Evolutionary conservation across 2,888 invertebrate species (phyloP), one percentile per base, ranked within the genome.

Genomic region (Myopa testacea): DNA sequence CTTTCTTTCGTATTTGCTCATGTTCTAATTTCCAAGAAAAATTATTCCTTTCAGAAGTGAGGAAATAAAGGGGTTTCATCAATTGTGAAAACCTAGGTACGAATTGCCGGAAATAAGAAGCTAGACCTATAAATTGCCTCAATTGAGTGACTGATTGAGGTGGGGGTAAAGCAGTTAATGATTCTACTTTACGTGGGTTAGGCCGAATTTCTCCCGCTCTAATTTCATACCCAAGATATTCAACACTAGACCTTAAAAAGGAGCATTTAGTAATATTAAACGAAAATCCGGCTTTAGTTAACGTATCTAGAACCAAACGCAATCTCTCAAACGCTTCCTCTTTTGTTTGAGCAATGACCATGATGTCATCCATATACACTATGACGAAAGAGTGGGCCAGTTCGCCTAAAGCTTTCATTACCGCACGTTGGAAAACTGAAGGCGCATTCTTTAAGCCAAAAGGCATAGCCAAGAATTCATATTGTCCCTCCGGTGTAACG

Each of bases 311-410:
- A 26, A 80, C 78, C 34, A 52, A 65, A 52, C 45, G 34, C n/a
- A 80, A 58, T 62, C 79, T 79, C 26, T 76, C 78, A 12, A 79
- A 60, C 40, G 78, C 78, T 60, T 78, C 77, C 16, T 77, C 71
- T 38, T 75, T 71, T 40, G 72, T 78, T 37, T 14, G 60, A 50
- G 79, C 75, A 12, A 78, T 72, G 71, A 81, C 69, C 60, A 78
- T 45, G 10, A 81, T 78, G 52, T 78, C 80, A 75, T 80, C 81
- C 72, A 81, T 77, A 75, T 81, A 80, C 38, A 79, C 65, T 4
- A 65, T 8, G 14, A 38, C 65, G 37, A 34, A 65, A 16, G 65
- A 34, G 34, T 78, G 52, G 12, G 70, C 78, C 26, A 80, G 63
- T 14, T 79, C 76, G 40, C 74, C 75, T 16, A 80, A 62, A 52